Evolutionary conservation across 2,797 vertebrate genomes (phyloP).

Genomic region (Alouatta caraya): DNA sequence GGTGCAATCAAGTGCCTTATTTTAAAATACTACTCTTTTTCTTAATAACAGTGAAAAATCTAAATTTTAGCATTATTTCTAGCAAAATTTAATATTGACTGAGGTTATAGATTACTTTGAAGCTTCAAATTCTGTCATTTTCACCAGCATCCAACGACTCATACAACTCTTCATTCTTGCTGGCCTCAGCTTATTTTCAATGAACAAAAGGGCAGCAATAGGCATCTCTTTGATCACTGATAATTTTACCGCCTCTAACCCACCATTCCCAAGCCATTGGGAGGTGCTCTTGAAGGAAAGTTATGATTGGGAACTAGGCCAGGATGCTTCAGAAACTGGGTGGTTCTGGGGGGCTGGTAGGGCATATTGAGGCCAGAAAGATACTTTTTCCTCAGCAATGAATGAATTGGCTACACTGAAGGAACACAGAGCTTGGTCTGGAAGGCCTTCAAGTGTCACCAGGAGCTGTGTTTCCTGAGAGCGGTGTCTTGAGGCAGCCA

Average conservation of each 20-base stretch:
- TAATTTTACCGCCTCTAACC: not conserved
- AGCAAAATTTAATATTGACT: not conserved
- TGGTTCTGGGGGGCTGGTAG: too few species aligned
- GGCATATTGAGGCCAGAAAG: not conserved
- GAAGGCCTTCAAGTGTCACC: not conserved
- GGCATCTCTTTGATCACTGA: not conserved
- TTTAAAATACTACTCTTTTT: constrained; percentile 4
- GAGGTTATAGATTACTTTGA: not conserved
- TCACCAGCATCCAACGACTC: not conserved
- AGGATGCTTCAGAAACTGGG: not conserved
- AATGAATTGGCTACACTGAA: not conserved
- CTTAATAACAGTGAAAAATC: not conserved
- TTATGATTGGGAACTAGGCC: not conserved
- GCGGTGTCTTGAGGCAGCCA: not conserved
- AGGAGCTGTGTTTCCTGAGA: not conserved
- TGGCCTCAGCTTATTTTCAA: not conserved
- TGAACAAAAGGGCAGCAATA: not conserved
- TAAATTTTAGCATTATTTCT: not conserved
- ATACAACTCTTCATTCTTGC: not conserved
- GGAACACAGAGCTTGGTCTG: not conserved
- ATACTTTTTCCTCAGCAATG: not conserved
- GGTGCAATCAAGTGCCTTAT: not conserved
- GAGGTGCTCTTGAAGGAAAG: not conserved
- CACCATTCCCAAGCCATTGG: not conserved
- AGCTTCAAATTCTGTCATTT: not conserved